These are phyloP conservation scores for Schizaphis graminum DNA, from an alignment of 2,888 invertebrate genomes.

Conservation along the genomic window DNA sequence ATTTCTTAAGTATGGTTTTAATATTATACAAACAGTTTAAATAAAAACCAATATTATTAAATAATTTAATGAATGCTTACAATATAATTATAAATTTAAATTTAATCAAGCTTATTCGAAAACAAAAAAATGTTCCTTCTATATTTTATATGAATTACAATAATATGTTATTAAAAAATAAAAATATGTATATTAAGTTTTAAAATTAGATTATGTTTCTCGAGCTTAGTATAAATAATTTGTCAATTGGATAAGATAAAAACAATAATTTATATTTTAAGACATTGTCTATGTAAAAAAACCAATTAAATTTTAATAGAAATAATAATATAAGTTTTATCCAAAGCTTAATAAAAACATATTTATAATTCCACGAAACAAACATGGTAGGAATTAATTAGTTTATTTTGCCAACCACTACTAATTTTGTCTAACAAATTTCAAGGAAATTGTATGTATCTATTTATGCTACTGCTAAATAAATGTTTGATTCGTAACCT, in stretches of 20 bases:
- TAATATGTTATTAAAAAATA: background rate
- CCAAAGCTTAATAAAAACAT: background rate
- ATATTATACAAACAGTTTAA: background rate
- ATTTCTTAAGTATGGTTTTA: background rate
- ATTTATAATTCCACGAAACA: background rate
- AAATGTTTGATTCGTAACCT: background rate
- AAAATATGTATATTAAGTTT: background rate
- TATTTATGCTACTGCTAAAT: background rate
- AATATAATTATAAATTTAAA: background rate
- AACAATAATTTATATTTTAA: background rate
- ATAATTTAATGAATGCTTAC: background rate
- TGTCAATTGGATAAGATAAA: background rate
- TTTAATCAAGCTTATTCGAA: background rate
- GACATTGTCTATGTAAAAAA: background rate
- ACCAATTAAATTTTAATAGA: background rate
- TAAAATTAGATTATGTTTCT: background rate
- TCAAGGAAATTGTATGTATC: background rate
- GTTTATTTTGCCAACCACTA: background rate
- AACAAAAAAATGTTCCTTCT: background rate
- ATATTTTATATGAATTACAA: background rate
- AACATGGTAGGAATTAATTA: background rate
- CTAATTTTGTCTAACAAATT: background rate
- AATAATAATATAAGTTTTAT: background rate
- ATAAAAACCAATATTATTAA: background rate
- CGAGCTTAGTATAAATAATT: background rate